A percentile compares a stretch with the other conserved stretches of the same genome.
phyloP scores from a whole-genome alignment of 2,113 vertebrate genomes.

The Grallaria varia region DNA sequence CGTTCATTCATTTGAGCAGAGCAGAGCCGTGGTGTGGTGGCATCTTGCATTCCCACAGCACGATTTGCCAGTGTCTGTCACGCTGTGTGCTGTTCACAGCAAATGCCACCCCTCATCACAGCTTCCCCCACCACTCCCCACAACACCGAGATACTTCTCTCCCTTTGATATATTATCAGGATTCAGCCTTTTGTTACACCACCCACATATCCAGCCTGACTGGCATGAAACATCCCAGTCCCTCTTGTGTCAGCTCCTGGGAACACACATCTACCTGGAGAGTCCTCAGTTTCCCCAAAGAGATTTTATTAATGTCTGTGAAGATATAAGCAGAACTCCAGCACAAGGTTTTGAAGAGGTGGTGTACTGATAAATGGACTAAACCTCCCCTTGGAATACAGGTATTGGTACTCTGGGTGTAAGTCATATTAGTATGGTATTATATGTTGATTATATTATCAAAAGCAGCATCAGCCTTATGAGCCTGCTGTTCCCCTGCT shows the following conservation, averaged over 20 bases:
- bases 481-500: background rate
- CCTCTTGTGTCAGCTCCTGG: background rate
- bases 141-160: background rate
- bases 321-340: background rate
- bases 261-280: background rate
- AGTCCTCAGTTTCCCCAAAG: background rate
- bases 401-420: background rate
- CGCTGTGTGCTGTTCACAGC: background rate
- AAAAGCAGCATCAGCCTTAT: background rate
- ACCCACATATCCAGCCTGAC: background rate
- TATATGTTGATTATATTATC: background rate
- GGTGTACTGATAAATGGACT: background rate
- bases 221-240: rapidly evolving
- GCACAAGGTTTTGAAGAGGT: background rate
- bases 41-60: background rate
- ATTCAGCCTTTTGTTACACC: background rate
- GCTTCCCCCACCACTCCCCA: background rate
- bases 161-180: background rate
- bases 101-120: background rate
- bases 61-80: background rate
- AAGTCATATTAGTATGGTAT: background rate
- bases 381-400: background rate
- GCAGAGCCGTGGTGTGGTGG: background rate
- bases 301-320: background rate
- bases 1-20: background rate